Evolutionary conservation across 2,113 vertebrate species (phyloP).

Genomic region (Mormyrus iriodes): DNA sequence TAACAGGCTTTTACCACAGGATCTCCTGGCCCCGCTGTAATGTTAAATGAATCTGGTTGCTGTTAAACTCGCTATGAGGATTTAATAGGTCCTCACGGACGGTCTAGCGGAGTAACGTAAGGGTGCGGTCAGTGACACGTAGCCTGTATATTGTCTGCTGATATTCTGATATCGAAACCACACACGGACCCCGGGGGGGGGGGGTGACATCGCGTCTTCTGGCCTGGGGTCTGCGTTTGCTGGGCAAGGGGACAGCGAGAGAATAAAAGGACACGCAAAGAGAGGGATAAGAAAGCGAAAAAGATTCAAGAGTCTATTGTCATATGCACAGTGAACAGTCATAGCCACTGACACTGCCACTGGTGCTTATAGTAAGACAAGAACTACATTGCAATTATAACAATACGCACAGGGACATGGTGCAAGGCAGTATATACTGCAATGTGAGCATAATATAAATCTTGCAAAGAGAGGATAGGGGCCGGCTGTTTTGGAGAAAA

Average conservation of each 20-base stretch:
- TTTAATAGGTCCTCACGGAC: neutral
- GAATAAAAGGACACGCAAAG: neutral
- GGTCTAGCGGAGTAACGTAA: neutral
- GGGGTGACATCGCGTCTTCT: neutral
- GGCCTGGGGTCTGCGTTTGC: neutral
- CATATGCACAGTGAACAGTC: neutral
- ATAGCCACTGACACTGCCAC: neutral
- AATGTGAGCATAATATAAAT: neutral
- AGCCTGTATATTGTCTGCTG: neutral
- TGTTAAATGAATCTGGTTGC: constrained; percentile 12
- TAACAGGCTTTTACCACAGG: neutral
- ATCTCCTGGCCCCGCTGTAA: neutral
- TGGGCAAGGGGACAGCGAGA: neutral
- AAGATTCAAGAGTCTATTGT: neutral
- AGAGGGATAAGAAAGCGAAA: neutral
- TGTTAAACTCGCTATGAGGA: constrained; percentile 1
- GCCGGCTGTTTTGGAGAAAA: neutral
- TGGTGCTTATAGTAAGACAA: neutral
- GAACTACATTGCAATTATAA: neutral
- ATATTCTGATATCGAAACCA: constrained; percentile 21
- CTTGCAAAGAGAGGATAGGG: neutral
- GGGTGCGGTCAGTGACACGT: neutral
- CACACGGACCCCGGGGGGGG: neutral
- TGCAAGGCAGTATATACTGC: neutral
- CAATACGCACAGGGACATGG: neutral